phyloP scores from a whole-genome alignment of 1,140 invertebrate genomes.

The Seison nebaliae region DNA sequence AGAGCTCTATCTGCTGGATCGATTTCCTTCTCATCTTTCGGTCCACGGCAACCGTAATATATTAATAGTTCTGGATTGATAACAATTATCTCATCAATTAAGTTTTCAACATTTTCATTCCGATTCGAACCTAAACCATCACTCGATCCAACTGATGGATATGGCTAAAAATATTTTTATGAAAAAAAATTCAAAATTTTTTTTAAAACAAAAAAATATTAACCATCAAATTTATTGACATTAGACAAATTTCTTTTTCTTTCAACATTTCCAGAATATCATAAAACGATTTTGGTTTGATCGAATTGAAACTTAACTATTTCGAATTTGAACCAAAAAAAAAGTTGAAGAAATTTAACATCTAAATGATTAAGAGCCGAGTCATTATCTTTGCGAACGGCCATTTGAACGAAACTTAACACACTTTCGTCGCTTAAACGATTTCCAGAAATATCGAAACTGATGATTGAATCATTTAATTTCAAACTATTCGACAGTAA shows the following conservation, averaged over 20 bases:
- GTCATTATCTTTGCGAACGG: too few relatives aligned
- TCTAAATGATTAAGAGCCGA: too few relatives aligned
- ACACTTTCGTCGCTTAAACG: constrained; percentile 11
- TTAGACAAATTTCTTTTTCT: too few relatives aligned
- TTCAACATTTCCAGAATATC: too few relatives aligned
- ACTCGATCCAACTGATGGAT: not conserved
- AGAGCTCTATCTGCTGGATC: constrained; percentile 19
- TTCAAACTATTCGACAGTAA: constrained; percentile 15
- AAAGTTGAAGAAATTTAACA: constrained; percentile 11
- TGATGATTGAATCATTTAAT: constrained; percentile 15
- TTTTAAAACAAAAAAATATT: too few relatives aligned
- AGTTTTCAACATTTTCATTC: not conserved
- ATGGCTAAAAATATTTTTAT: not conserved
- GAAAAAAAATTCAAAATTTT: too few relatives aligned
- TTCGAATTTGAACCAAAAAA: too few relatives aligned
- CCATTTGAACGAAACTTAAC: too few relatives aligned
- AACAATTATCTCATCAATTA: not conserved
- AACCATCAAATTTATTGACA: too few relatives aligned
- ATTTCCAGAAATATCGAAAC: constrained; percentile 8
- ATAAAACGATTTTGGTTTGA: too few relatives aligned
- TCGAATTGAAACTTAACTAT: too few relatives aligned
- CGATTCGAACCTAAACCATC: not conserved
- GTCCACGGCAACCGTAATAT: constrained; percentile 4
- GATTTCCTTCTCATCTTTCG: constrained; percentile 2
- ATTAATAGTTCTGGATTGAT: constrained; percentile 10